Evolutionary conservation across 2,888 invertebrate genomes (phyloP).

Genomic region (Antitype chi): DNA sequence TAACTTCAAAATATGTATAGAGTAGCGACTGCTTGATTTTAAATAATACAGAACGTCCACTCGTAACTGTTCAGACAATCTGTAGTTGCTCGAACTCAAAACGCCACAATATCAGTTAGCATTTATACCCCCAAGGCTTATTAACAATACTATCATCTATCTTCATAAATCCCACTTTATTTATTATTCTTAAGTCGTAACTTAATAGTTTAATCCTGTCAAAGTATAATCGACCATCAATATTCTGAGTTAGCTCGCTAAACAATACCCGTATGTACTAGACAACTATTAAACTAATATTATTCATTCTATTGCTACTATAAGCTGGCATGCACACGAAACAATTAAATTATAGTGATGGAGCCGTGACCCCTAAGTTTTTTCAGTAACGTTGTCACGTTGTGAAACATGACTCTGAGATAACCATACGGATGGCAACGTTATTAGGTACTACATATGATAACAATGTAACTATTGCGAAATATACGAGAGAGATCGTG

Average conservation of each 20-base stretch:
- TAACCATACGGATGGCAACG: slow-evolving; percentile 41
- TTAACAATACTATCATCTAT: neutral
- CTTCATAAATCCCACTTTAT: neutral
- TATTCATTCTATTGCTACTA: neutral
- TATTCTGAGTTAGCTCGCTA: neutral
- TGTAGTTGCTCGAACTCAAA: neutral
- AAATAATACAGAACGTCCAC: too few relatives aligned
- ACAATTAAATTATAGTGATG: slow-evolving; percentile 55
- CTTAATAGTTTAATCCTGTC: neutral
- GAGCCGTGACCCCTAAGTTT: slow-evolving; percentile 46
- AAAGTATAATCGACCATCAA: slow-evolving; percentile 22
- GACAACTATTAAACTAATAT: slow-evolving; percentile 4
- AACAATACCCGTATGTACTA: slow-evolving; percentile 1
- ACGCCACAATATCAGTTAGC: neutral
- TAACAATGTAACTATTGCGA: slow-evolving; percentile 21
- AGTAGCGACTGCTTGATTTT: too few relatives aligned
- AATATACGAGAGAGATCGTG: slow-evolving; percentile 10
- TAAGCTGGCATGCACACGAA: slow-evolving; percentile 36
- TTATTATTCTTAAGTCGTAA: neutral
- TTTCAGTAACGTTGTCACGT: slow-evolving; percentile 23
- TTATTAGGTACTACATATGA: slow-evolving; percentile 19
- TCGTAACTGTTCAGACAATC: neutral
- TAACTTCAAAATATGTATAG: too few relatives aligned
- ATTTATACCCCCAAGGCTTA: neutral
- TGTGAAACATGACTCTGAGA: slow-evolving; percentile 46